phyloP scores from a whole-genome alignment of 2,888 invertebrate genomes.

The Cerastis rubricosa region DNA sequence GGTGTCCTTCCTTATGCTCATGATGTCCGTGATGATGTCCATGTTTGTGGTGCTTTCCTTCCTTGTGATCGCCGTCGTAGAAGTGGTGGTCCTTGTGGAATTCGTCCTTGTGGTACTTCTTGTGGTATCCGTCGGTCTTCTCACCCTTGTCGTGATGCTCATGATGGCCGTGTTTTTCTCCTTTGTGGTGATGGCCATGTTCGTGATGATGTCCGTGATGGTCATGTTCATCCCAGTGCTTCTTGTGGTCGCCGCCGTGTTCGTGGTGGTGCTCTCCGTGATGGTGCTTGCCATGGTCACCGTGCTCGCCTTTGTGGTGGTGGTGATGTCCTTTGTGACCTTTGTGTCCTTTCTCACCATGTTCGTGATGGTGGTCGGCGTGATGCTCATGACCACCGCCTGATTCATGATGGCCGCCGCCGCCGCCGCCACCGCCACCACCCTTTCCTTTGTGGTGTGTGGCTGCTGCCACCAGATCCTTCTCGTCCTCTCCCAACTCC shows the following conservation, averaged over 20 bases:
- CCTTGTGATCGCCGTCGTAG: constrained; percentile 86
- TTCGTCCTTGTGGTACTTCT: constrained; percentile 87
- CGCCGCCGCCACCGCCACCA: constrained; percentile 57
- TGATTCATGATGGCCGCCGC: constrained; percentile 78
- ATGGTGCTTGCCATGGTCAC: constrained; percentile 84
- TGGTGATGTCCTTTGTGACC: constrained; percentile 87
- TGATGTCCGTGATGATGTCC: constrained; percentile 87
- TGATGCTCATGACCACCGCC: constrained; percentile 86
- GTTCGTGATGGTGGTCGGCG: constrained; percentile 84
- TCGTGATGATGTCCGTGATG: constrained; percentile 86
- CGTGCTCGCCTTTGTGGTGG: constrained; percentile 86
- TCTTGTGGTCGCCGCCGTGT: constrained; percentile 85
- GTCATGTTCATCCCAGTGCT: constrained; percentile 85
- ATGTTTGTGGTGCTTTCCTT: constrained; percentile 87
- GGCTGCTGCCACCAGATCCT: constrained; percentile 85
- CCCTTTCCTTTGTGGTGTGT: constrained; percentile 72
- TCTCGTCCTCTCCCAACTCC: constrained; percentile 81
- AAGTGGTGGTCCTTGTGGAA: constrained; percentile 89
- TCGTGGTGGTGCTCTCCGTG: constrained; percentile 84
- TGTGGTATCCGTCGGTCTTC: constrained; percentile 85
- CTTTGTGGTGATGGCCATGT: constrained; percentile 87
- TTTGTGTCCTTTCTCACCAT: constrained; percentile 84
- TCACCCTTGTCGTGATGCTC: constrained; percentile 87
- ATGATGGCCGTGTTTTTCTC: constrained; percentile 85
- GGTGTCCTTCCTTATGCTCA: constrained; percentile 82